Base-by-base conservation (phyloP, 2,797 vertebrate genomes). In the Gallinago nigripennis region DNA sequence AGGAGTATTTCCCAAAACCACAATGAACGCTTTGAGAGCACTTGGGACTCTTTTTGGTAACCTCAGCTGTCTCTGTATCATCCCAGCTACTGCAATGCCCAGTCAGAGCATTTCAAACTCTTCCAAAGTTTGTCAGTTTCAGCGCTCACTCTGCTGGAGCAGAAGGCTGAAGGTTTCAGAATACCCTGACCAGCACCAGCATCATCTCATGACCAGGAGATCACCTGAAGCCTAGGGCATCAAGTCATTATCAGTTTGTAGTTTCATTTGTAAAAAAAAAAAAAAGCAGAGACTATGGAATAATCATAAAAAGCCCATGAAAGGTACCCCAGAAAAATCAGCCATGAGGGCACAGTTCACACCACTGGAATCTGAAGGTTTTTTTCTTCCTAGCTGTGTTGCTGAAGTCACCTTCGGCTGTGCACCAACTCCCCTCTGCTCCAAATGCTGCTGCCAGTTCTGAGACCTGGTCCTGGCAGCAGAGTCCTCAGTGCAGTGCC, bases 401-500 rank as follows among this genome's bases (percentile, higher is more conserved):
- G 7, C 4, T 69, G 50, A 56, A 56, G 57, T 33, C 43, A 7
- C 10, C 41, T 56, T 16, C 43, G 63, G 31, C 28, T 33, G 51
- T 15, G 16, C 13, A 5, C 54, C 54, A 80, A 41, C 56, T 68
- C 16, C 27, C 6, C 48, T 9, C 8, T 35, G 31, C 39, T 58
- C n/a, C 5, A 20, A 43, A 19, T 8, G 27, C 48, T 28, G 23
- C 56, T 48, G 5, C 4, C 2, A 3, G 65, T n/a, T 58, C 58
- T 8, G 28, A 70, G 4, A 3, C 37, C 65, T 20, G 3, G 16
- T 30, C 43, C 30, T 1, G 0, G n/a, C 9, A 27, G 37, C 31
- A 28, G 27, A 50, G 51, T 4, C 43, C n/a, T 51, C 73, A 23
- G 51, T 1, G 24, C 45, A 71, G 28, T 6, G 12, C 51, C 45